Evolutionary conservation across 2,888 invertebrate species (phyloP).

Genomic region (Oithona nana): DNA sequence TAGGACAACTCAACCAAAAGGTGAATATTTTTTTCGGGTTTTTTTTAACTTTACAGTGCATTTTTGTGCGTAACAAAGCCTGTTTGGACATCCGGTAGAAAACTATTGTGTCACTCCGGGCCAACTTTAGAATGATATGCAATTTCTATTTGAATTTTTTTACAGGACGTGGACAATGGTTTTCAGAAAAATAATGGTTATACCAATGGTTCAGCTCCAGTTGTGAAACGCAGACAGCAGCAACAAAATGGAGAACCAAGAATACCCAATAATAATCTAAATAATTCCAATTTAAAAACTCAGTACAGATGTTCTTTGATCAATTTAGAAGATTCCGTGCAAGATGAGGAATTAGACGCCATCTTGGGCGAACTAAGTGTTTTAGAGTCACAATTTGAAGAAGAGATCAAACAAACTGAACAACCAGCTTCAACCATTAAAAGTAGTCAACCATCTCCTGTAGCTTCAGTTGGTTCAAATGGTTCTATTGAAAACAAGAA

Average conservation of each 20-base stretch:
- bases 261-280: background rate
- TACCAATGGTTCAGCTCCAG: background rate
- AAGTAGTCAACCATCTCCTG: background rate
- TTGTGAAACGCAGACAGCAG: background rate
- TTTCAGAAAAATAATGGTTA: background rate
- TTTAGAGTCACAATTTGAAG: slow-evolving; percentile 49
- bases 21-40: no score
- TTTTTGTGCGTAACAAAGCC: no score
- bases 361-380: slow-evolving; percentile 88
- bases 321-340: slow-evolving; percentile 51
- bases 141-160: slow-evolving; percentile 29
- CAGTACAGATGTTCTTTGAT: slow-evolving; percentile 16
- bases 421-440: background rate
- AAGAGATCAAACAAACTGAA: slow-evolving; percentile 25
- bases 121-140: no score
- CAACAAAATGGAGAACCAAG: background rate
- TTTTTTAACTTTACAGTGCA: no score
- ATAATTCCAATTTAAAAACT: background rate
- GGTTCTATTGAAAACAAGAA: background rate
- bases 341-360: slow-evolving; percentile 90
- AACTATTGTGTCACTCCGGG: background rate
- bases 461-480: background rate
- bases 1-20: slow-evolving; percentile 44
- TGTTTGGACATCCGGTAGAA: background rate
- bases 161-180: slow-evolving; percentile 45